Evolutionary conservation across 2,888 invertebrate genomes (phyloP).

Genomic region (Crioceris asparagi): DNA sequence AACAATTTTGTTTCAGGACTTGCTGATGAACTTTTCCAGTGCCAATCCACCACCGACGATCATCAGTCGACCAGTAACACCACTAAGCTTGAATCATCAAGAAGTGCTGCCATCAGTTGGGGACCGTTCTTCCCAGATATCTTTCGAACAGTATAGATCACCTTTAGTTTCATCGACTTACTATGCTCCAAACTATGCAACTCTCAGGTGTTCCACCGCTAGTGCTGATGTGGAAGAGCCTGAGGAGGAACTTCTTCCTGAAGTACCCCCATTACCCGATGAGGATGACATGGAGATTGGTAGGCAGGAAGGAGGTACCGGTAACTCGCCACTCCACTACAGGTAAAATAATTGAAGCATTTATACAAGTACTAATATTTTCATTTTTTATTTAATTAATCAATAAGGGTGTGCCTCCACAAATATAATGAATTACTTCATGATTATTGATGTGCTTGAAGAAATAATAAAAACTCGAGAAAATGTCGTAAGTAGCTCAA

Average conservation of each 20-base stretch:
- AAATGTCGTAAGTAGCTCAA: no score
- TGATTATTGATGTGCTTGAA: no score
- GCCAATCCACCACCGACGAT: slow-evolving; percentile 22
- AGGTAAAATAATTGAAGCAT: no score
- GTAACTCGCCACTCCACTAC: slow-evolving; percentile 30
- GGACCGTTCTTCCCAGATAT: slow-evolving; percentile 28
- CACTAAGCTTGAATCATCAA: slow-evolving; percentile 35
- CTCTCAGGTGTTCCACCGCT: slow-evolving; percentile 29
- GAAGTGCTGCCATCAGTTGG: no score
- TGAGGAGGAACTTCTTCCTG: slow-evolving; percentile 20
- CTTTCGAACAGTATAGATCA: slow-evolving; percentile 43
- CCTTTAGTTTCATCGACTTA: slow-evolving; percentile 42
- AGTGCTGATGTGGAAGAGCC: slow-evolving; percentile 21
- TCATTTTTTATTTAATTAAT: no score
- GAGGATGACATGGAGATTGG: background rate
- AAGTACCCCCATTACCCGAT: slow-evolving; percentile 34
- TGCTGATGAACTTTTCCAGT: slow-evolving; percentile 47
- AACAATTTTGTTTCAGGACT: slow-evolving; percentile 43
- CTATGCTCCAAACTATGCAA: slow-evolving; percentile 43
- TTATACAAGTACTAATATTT: no score
- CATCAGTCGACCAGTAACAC: slow-evolving; percentile 34
- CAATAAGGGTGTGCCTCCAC: no score
- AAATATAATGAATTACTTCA: no score
- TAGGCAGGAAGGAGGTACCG: background rate
- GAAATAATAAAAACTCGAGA: no score